Percentiles rank a stretch among this genome's conserved stretches.
Conservation (phyloP, 2,113 vertebrate species). For the Cyprinodon variegatus region DNA sequence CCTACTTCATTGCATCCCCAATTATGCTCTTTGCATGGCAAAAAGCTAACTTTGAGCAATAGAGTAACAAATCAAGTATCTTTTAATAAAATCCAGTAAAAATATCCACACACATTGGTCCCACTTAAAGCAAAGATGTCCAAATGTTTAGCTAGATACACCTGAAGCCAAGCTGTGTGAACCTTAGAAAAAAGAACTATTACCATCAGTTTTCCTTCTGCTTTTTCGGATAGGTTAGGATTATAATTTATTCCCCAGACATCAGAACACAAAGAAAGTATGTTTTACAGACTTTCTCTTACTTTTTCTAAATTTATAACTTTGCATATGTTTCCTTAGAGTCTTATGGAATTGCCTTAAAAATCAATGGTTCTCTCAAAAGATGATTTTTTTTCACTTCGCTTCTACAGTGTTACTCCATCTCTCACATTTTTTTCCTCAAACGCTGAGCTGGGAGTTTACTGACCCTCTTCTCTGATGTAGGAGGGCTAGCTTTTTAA, state of each 20-base stretch:
- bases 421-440: too few relatives aligned
- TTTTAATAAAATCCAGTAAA: not conserved
- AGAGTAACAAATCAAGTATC: slow-evolving; percentile 1
- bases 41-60: slow-evolving; percentile 52
- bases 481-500: too few relatives aligned
- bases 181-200: too few relatives aligned
- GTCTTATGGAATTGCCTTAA: not conserved
- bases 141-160: not conserved
- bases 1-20: slow-evolving; percentile 64
- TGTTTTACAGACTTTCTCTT: not conserved
- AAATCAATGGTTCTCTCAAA: too few relatives aligned
- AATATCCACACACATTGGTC: not conserved
- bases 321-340: not conserved
- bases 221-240: not conserved
- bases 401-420: too few relatives aligned
- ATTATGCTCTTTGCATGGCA: slow-evolving; percentile 71
- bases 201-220: not conserved
- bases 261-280: not conserved
- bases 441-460: too few relatives aligned
- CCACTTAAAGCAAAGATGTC: not conserved
- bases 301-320: not conserved
- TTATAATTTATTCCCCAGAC: not conserved
- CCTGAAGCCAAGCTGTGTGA: not conserved
- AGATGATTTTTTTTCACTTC: too few relatives aligned
- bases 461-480: too few relatives aligned